Evolutionary conservation across 1,140 invertebrate genomes (phyloP), one percentile per base, ranked within the genome.

Genomic region (Leptopilina boulardi): DNA sequence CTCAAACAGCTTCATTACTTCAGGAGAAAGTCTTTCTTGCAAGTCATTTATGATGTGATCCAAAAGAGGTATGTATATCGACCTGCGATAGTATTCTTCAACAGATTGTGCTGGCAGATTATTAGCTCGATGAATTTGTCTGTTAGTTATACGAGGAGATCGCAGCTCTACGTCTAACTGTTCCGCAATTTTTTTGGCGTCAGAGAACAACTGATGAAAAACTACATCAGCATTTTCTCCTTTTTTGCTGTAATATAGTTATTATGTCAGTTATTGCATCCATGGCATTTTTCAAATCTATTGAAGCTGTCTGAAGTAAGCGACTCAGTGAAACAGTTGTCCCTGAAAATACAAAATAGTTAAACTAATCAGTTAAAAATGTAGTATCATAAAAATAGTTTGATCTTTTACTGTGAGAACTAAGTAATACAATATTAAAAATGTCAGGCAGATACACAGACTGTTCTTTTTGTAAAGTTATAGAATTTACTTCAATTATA

Each of bases 201-300:
- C 76, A 11, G 54, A 21, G 70, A 77, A 74, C 18, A 78, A 44
- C 8, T 78, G n/a, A 3, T 54, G 18, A 41, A 80, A 80, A 73
- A 70, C 30, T 8, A 34, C 19, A 42, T 80, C 38, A 19, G 51
- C 73, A 5, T 81, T 42, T 3, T 26, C 8, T 66, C 81, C n/a
- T 41, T 34, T 79, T 83, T 11, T 76, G 5, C n/a, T 77, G n/a
- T 38, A 81, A 74, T 15, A 84, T 73, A 18, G 2, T 21, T 1
- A 83, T 44, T 19, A 75, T 81, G 26, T 81, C 78, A 15, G 71
- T 66, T 0, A 84, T 41, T 13, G 59, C 76, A 78, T 81, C 76
- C 13, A 34, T 54, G 19, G 83, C 83, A 23, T n/a, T 78, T 41
- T 79, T 81, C 30, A 84, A 77, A 74, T 83, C 83, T 44, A 84